Conservation (phyloP, 1,140 invertebrate species). For the Drosophila repletoides region DNA sequence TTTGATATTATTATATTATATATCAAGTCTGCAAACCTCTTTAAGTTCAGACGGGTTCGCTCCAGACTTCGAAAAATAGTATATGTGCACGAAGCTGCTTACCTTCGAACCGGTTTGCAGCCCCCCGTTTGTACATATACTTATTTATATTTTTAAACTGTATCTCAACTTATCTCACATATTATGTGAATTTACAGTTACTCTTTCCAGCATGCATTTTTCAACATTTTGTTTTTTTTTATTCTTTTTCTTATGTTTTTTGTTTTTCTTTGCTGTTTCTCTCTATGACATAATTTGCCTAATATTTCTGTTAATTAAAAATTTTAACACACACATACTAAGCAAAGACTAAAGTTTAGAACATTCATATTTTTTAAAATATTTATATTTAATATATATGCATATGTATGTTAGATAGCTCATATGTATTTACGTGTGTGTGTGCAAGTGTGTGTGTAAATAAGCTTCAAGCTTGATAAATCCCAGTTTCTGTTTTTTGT, state of each 20-base stretch:
- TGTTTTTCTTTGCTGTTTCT: not conserved
- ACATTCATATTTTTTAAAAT: constrained; percentile 35
- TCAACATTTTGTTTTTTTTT: not conserved
- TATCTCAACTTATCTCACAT: too few relatives aligned
- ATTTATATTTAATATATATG: constrained; percentile 13
- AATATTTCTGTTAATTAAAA: constrained; percentile 32
- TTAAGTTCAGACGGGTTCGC: too few relatives aligned
- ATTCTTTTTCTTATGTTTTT: not conserved
- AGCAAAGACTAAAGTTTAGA: constrained; percentile 31
- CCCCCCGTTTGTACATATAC: too few relatives aligned
- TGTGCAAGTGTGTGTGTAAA: constrained; percentile 38
- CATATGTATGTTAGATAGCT: constrained; percentile 17
- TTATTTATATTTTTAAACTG: too few relatives aligned
- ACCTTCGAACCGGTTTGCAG: too few relatives aligned
- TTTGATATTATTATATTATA: too few relatives aligned
- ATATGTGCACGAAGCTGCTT: too few relatives aligned
- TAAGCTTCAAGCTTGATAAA: constrained; percentile 75
- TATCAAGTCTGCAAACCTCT: too few relatives aligned
- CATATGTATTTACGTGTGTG: constrained; percentile 28
- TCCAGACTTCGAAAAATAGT: too few relatives aligned
- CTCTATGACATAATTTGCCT: constrained; percentile 12
- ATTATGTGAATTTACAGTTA: not conserved
- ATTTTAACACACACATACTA: constrained; percentile 41
- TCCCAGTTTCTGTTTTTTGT: constrained; percentile 67
- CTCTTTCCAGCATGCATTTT: not conserved